These are phyloP conservation scores for Tetheella fluctuosa DNA, from an alignment of 2,888 invertebrate genomes.

Conservation along the genomic window DNA sequence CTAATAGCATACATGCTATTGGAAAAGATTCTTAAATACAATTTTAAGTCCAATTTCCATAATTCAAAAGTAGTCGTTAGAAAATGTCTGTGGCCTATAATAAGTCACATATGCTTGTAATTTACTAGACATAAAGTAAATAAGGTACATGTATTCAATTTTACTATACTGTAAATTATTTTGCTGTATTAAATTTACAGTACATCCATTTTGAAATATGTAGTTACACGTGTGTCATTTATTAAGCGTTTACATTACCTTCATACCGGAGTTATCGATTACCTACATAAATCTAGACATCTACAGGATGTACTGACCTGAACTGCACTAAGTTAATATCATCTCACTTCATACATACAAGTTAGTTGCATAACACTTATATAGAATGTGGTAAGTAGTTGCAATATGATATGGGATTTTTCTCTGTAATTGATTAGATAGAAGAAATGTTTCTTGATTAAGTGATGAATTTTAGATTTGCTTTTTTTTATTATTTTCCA, in stretches of 20 bases:
- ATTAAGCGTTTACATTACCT: not conserved
- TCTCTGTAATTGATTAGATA: too few species aligned
- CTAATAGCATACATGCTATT: too few species aligned
- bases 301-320: slow-evolving; percentile 14
- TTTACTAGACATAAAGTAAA: slow-evolving; percentile 5
- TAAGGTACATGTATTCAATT: not conserved
- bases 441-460: too few species aligned
- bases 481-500: too few species aligned
- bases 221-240: not conserved
- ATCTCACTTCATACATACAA: slow-evolving; percentile 20
- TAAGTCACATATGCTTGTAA: not conserved
- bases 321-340: slow-evolving; percentile 19
- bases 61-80: not conserved
- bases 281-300: slow-evolving; percentile 7
- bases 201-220: not conserved
- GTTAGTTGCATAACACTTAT: not conserved
- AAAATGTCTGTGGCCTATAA: not conserved
- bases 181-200: not conserved
- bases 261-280: slow-evolving; percentile 5
- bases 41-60: not conserved
- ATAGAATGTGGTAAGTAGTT: not conserved
- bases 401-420: too few species aligned
- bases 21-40: not conserved
- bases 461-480: too few species aligned
- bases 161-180: not conserved